phyloP scores from a whole-genome alignment of 2,888 invertebrate genomes.

The Helicoverpa assulta region DNA sequence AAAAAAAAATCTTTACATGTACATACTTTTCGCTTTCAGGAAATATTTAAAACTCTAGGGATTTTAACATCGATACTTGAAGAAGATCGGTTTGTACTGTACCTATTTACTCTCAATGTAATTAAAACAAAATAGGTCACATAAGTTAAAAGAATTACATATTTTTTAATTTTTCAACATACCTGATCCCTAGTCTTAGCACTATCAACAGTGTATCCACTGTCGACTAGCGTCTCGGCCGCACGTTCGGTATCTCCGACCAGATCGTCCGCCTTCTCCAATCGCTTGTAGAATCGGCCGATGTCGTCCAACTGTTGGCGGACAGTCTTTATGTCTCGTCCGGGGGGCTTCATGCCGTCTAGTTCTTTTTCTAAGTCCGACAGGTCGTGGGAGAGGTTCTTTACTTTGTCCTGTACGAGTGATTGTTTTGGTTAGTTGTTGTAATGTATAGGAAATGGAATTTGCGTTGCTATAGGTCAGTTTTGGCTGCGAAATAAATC shows the following conservation, averaged over 20 bases:
- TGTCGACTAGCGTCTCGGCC: constrained; percentile 94
- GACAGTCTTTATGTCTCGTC: constrained; percentile 96
- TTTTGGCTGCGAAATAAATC: no score
- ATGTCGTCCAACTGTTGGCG: constrained; percentile 95
- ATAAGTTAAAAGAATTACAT: no score
- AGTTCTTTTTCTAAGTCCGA: constrained; percentile 95
- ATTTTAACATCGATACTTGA: no score
- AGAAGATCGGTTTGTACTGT: no score
- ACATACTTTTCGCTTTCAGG: no score
- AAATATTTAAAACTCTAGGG: no score
- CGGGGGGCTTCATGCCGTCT: constrained; percentile 96
- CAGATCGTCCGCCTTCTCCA: constrained; percentile 92
- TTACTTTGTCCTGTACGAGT: constrained; percentile 93
- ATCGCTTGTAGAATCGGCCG: constrained; percentile 91
- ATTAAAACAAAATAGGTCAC: no score
- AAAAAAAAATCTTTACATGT: no score
- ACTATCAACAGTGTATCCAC: constrained; percentile 96
- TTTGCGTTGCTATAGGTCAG: no score
- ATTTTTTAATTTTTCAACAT: constrained; percentile 22
- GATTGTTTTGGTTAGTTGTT: not conserved
- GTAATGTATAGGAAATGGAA: no score
- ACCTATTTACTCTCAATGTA: no score
- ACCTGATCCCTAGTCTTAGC: constrained; percentile 95
- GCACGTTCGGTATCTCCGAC: constrained; percentile 92
- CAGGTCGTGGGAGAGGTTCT: constrained; percentile 93